Percentiles rank a stretch among this genome's conserved stretches.
phyloP scores from a whole-genome alignment of 2,888 invertebrate species.

The Epiblema foenella region DNA sequence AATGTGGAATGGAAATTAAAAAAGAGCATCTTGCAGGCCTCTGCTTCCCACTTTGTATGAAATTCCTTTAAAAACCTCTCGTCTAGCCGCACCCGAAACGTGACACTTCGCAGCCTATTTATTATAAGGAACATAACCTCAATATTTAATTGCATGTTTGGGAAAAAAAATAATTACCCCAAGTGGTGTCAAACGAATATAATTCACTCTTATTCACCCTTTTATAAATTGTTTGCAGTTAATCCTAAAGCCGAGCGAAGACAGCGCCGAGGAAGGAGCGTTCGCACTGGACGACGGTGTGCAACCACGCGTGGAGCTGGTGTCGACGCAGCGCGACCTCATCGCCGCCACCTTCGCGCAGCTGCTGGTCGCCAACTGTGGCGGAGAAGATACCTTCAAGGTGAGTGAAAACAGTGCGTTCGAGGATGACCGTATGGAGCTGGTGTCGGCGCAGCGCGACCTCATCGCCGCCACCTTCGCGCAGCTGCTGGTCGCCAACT shows the following conservation, averaged over 20 bases:
- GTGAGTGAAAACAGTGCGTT: conserved; percentile 55
- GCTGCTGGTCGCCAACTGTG: conserved; percentile 96
- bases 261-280: conserved; percentile 82
- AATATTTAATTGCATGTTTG: no score
- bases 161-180: no score
- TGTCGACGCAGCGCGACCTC: conserved; percentile 93
- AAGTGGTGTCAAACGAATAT: neutral
- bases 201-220: neutral
- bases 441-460: conserved; percentile 93
- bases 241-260: conserved; percentile 60
- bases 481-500: conserved; percentile 95
- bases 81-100: no score
- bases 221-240: conserved; percentile 54
- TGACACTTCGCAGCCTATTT: no score
- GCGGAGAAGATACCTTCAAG: conserved; percentile 97
- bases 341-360: conserved; percentile 97
- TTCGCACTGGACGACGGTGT: conserved; percentile 96
- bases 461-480: conserved; percentile 97
- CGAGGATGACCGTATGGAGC: conserved; percentile 91
- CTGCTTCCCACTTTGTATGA: no score
- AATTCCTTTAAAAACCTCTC: no score
- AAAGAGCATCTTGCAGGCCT: no score
- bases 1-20: no score
- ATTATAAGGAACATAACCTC: no score
- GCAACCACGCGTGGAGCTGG: conserved; percentile 93